Evolutionary conservation across 1,140 invertebrate genomes (phyloP), one percentile per base, ranked within the genome.

Genomic region (Triops cancriformis): DNA sequence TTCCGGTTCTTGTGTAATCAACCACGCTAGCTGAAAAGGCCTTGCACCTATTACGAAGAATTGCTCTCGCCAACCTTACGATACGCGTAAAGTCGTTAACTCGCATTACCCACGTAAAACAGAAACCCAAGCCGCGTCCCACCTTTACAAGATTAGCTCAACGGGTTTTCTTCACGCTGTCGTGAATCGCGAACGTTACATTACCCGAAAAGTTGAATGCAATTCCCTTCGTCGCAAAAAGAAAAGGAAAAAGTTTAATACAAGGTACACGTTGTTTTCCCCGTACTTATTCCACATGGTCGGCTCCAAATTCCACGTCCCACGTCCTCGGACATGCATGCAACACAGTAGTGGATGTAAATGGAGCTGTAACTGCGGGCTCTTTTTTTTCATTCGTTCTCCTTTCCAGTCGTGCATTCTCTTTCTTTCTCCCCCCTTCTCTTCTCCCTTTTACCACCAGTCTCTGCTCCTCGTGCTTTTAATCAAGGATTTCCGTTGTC

Each of bases 401-500:
- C 51, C 23, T 64, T 23, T 18, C 6, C 51, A 37, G 31, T 37
- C 31, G 31, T 37, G 14, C 51, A 6, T 10, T 64, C 45, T 23
- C 14, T 64, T n/a, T 14, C 45, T 64, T 14, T 0, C 45, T 64
- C 45, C 18, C 51, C 18, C 51, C 23, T 14, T 18, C 51, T 64
- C 12, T 64, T n/a, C 23, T 45, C 51, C 51, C 14, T 64, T 23
- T 64, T n/a, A 64, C 9, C 51, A 64, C 51, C 51, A 64, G 51
- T 14, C 23, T 23, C 14, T 6, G 51, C 7, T 64, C 51, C 51
- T 23, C 23, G 51, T 64, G 51, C 18, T 64, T 64, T 64, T 64
- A 64, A 64, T 64, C 51, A 64, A 64, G 51, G 51, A 64, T 64
- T 64, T 64, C 51, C 51, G 51, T 64, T 64, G 51, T 64, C 51